Evolutionary conservation across 1,140 invertebrate genomes (phyloP).

Genomic region (Aphelenchoides avenae): DNA sequence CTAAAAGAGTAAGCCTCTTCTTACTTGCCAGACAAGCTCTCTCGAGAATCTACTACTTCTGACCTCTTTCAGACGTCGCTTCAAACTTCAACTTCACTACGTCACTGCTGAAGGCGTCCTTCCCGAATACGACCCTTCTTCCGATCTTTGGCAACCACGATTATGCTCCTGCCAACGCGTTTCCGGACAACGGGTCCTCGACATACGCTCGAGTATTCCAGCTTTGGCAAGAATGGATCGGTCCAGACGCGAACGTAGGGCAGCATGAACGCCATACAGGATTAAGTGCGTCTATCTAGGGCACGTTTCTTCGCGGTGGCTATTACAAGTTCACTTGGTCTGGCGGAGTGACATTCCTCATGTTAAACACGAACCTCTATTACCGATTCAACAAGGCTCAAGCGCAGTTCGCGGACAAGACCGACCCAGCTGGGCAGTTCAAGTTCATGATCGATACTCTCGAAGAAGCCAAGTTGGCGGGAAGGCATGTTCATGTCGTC

Average conservation of each 20-base stretch:
- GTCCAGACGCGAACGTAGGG: constrained; percentile 28
- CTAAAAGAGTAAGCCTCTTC: not conserved
- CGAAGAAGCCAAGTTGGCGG: constrained; percentile 20
- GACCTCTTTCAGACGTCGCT: constrained; percentile 43
- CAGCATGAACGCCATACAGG: constrained; percentile 2
- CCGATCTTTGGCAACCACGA: constrained; percentile 56
- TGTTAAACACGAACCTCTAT: constrained; percentile 57
- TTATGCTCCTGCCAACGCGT: constrained; percentile 45
- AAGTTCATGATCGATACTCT: constrained; percentile 45
- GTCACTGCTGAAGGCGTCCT: constrained; percentile 9
- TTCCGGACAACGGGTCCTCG: constrained; percentile 27
- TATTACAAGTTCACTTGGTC: constrained; percentile 38
- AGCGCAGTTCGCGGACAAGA: constrained; percentile 32
- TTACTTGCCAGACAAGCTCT: not conserved
- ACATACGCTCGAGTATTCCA: constrained; percentile 43
- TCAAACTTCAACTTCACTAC: constrained; percentile 25
- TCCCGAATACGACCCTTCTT: constrained; percentile 35
- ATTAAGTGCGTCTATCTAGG: constrained; percentile 20
- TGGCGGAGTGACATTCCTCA: constrained; percentile 32
- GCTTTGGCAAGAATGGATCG: constrained; percentile 49
- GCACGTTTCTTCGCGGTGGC: constrained; percentile 49
- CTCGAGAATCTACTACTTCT: constrained; percentile 19
- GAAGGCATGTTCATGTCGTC: constrained; percentile 41
- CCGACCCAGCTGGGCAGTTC: constrained; percentile 52
- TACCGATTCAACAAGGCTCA: constrained; percentile 39